Evolutionary conservation across 1,140 invertebrate species (phyloP), one percentile per base, ranked within the genome.

Genomic region (Rhysida immarginata): DNA sequence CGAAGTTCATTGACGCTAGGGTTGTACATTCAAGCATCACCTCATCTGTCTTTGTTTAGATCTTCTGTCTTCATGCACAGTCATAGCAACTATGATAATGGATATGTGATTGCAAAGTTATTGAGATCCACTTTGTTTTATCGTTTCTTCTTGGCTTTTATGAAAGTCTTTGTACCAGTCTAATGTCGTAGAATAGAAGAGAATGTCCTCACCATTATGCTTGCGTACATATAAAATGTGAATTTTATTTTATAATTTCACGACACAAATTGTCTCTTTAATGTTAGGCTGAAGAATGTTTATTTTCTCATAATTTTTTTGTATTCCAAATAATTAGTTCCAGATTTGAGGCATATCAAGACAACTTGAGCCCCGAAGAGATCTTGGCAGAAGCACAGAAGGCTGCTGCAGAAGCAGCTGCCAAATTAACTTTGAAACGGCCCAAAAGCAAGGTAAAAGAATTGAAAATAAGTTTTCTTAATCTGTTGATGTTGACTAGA

Each of bases 341-440:
- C 1, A 81, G 81, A 63, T 87, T 85, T 70, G 84, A 88, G 64
- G 81, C 83, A 0, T 80, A 87, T 58, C 81, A 82, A 0, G 86
- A 90, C 66, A 82, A 87, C 63, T 48, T 89, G 56, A 82, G 81
- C 1, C 77, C 87, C 0, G 84, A 88, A 55, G 84, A 89, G 61
- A 85, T 91, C 48, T 66, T 90, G 1, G 80, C 79, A 2, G 81
- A 87, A 68, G 80, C 78, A 1, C 71, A 79, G 59, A 72, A 75
- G 42, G 81, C 82, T 0, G 81, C 83, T 0, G 74, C 80, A 64
- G 69, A 74, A 20, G 83, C 82, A 1, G 75, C 79, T 8, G 78
- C 83, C 18, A 79, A 80, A 62, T 67, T 87, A 1, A 74, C 74
- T 21, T 42, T 74, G 0, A 78, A 76, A 64, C 73, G 74, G 58